phyloP scores from a whole-genome alignment of 1,140 invertebrate species.

The Scaptomyza hsui region DNA sequence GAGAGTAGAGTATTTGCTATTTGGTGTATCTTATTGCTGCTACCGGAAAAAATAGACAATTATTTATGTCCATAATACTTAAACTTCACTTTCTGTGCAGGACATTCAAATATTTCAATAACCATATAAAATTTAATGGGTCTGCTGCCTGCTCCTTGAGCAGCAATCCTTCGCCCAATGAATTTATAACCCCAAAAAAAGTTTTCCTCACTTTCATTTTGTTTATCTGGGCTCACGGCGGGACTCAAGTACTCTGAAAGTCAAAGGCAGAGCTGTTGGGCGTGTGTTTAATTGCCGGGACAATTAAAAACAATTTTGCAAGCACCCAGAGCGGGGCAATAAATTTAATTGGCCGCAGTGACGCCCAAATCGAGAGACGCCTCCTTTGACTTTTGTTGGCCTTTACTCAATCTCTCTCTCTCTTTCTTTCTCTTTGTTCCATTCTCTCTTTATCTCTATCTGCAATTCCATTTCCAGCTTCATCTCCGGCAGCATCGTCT shows the following conservation, averaged over 20 bases:
- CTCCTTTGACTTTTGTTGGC: slow-evolving; percentile 51
- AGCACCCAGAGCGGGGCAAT: slow-evolving; percentile 72
- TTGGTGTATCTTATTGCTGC: no score
- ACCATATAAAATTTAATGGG: not conserved
- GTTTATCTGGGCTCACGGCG: slow-evolving; percentile 61
- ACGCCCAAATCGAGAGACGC: slow-evolving; percentile 65
- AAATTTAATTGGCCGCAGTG: slow-evolving; percentile 75
- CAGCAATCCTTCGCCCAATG: slow-evolving; percentile 20
- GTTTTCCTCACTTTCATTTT: slow-evolving; percentile 42
- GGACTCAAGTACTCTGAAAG: slow-evolving; percentile 10
- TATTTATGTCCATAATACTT: not conserved
- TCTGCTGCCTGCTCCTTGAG: not conserved
- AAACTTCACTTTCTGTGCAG: no score
- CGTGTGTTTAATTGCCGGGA: slow-evolving; percentile 78
- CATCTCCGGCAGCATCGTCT: slow-evolving; percentile 27
- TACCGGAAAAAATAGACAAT: not conserved
- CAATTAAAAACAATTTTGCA: slow-evolving; percentile 81
- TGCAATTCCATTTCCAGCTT: slow-evolving; percentile 36
- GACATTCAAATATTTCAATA: not conserved
- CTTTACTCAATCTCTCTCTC: slow-evolving; percentile 4
- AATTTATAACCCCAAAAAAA: slow-evolving; percentile 24
- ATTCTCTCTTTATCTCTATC: not conserved
- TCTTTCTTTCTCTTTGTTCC: not conserved
- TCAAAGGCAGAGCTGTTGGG: slow-evolving; percentile 29
- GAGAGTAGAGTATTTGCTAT: no score